These are phyloP conservation scores for Patella vulgata DNA, from an alignment of 1,140 invertebrate species.

Conservation along the genomic window DNA sequence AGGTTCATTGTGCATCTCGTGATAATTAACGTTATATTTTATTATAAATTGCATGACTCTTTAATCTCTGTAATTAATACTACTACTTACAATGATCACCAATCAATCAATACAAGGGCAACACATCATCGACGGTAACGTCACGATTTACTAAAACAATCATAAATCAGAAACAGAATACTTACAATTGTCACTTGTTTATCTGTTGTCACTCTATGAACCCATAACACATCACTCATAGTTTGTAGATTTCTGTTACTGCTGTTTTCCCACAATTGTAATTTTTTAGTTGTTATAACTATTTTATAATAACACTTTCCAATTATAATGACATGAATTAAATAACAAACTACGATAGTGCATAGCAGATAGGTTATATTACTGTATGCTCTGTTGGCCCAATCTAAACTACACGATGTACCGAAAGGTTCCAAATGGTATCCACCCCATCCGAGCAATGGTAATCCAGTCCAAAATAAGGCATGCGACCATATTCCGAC, in stretches of 20 bases:
- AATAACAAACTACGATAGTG: conserved; percentile 17
- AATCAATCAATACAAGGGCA: too few relatives aligned
- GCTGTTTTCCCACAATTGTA: conserved; percentile 9
- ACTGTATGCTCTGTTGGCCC: background rate
- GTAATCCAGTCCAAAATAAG: conserved; percentile 22
- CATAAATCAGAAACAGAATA: too few relatives aligned
- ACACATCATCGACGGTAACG: too few relatives aligned
- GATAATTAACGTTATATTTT: too few relatives aligned
- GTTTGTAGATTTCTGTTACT: background rate
- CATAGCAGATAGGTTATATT: conserved; percentile 16
- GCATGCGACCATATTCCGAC: conserved; percentile 15
- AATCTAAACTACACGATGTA: conserved; percentile 30
- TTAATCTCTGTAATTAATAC: too few relatives aligned
- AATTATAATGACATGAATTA: conserved; percentile 17
- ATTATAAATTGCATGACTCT: too few relatives aligned
- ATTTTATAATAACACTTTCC: conserved; percentile 9
- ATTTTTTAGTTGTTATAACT: background rate
- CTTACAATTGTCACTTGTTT: conserved; percentile 8
- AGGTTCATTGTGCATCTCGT: too few relatives aligned
- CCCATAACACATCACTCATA: conserved; percentile 16
- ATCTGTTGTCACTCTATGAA: conserved; percentile 20
- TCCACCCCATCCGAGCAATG: conserved; percentile 30
- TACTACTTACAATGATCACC: too few relatives aligned
- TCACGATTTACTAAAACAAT: too few relatives aligned
- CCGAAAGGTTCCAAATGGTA: conserved; percentile 32